Evolutionary conservation across 2,797 vertebrate genomes (phyloP), one percentile per base, ranked within the genome.

Genomic region (Cynopterus sphinx): DNA sequence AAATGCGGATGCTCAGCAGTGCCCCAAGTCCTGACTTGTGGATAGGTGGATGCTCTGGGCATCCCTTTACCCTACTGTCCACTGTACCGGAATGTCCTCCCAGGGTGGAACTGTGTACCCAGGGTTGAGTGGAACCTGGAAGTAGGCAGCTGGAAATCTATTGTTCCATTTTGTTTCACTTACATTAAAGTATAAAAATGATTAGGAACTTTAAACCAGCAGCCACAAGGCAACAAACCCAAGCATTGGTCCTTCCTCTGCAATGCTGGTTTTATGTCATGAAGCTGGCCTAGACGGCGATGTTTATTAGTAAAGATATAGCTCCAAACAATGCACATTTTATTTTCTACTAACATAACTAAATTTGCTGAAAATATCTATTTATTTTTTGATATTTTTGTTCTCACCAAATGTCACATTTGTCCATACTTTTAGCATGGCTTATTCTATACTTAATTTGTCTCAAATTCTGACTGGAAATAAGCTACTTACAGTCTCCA

Each of bases 1-100:
- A 41, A 57, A 1, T 65, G 2, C 15, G 28, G 2, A 55, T 2
- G 26, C 59, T 87, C 59, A 28, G 4, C 28, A n/a, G n/a, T 11
- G 59, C n/a, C 6, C 4, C 6, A 2, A 49, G 8, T 22, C 8
- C 33, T 5, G 5, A 6, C n/a, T 16, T 55, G 24, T 0, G 11
- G 2, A 11, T 46, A 31, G 21, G 19, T 71, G 36, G 43, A 10
- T 71, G 9, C 17, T 71, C n/a, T 33, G 51, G 24, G 31, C 0
- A 0, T 9, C 28, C 17, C 33, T n/a, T 49, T 16, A 39, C 49
- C 9, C 21, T 75, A 28, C 57, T 9, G 46, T 57, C n/a, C 24
- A 19, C 24, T 31, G 19, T 5, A 6, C 4, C 21, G 2, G 65
- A 39, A 22, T 6, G 24, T 26, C 39, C 10, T 46, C 16, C 4